Percentiles rank a stretch among this genome's conserved stretches.
Evolutionary conservation across 2,113 vertebrate genomes (phyloP).

Genomic region (Aspiorhynchus laticeps): DNA sequence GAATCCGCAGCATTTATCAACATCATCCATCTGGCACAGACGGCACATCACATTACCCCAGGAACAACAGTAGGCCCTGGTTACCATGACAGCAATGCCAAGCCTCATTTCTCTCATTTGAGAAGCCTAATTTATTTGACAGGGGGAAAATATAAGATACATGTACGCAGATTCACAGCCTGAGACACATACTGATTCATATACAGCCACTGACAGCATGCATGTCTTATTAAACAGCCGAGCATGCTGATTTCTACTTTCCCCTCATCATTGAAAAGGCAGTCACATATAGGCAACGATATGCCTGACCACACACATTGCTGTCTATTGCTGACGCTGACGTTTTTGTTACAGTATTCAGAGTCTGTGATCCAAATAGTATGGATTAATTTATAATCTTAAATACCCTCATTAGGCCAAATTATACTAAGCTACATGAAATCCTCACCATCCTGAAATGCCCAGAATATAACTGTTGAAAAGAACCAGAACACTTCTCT

Average conservation of each 20-base stretch:
- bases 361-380: background rate
- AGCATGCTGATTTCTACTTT: background rate
- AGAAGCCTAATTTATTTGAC: constrained; percentile 22
- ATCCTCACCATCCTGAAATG: background rate
- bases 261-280: background rate
- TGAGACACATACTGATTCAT: background rate
- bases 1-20: constrained; percentile 32
- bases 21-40: constrained; percentile 43
- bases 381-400: constrained; percentile 21
- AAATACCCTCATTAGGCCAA: constrained; percentile 10
- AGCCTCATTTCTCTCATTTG: constrained; percentile 31
- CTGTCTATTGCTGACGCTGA: background rate
- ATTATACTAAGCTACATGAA: constrained; percentile 6
- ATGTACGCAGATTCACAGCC: background rate
- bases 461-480: background rate
- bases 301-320: constrained; percentile 21
- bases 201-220: constrained; percentile 10
- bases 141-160: constrained; percentile 21
- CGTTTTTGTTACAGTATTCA: background rate
- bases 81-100: constrained; percentile 39
- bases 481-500: constrained; percentile 32
- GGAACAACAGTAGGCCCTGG: constrained; percentile 28
- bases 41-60: constrained; percentile 14
- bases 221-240: background rate
- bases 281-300: background rate